Conservation (phyloP, 35 echinoderm and acorn worm genomes). For the Apostichopus parvimensis region DNA sequence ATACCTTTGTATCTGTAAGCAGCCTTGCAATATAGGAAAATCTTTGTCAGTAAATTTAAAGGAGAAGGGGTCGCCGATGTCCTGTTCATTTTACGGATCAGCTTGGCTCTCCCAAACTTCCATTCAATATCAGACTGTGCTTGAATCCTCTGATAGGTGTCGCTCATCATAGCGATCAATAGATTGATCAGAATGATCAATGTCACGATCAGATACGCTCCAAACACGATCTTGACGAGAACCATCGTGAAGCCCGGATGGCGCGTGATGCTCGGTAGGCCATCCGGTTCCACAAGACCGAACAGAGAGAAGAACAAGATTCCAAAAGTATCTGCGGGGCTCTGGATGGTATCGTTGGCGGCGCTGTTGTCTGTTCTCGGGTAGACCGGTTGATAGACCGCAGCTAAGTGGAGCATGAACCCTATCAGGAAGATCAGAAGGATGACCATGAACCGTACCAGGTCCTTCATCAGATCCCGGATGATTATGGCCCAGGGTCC, state of each 20-base stretch:
- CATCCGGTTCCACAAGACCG: constrained; percentile 84
- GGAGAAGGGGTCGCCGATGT: constrained; percentile 91
- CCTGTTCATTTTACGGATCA: constrained; percentile 96
- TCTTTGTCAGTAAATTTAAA: constrained; percentile 88
- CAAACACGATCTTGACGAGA: constrained; percentile 87
- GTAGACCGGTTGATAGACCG: constrained; percentile 96
- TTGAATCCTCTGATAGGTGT: constrained; percentile 98
- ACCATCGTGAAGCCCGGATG: constrained; percentile 70
- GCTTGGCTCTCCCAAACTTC: constrained; percentile 97
- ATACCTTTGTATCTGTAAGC: constrained; percentile 85
- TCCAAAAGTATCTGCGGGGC: constrained; percentile 76
- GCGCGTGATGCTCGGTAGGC: constrained; percentile 64
- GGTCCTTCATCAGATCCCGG: constrained; percentile 93
- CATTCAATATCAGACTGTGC: constrained; percentile 96
- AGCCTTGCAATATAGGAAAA: constrained; percentile 81
- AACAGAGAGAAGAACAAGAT: constrained; percentile 96
- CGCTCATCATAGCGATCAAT: constrained; percentile 99
- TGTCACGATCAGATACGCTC: constrained; percentile 96
- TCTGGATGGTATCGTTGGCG: constrained; percentile 63
- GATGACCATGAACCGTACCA: constrained; percentile 95
- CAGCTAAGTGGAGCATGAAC: constrained; percentile 93
- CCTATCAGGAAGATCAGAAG: constrained; percentile 89
- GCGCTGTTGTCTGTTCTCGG: background rate
- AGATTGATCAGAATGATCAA: constrained; percentile 97
- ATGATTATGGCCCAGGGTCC: constrained; percentile 99